Evolutionary conservation across 2,113 vertebrate species (phyloP).

Genomic region (Urocolius indicus): DNA sequence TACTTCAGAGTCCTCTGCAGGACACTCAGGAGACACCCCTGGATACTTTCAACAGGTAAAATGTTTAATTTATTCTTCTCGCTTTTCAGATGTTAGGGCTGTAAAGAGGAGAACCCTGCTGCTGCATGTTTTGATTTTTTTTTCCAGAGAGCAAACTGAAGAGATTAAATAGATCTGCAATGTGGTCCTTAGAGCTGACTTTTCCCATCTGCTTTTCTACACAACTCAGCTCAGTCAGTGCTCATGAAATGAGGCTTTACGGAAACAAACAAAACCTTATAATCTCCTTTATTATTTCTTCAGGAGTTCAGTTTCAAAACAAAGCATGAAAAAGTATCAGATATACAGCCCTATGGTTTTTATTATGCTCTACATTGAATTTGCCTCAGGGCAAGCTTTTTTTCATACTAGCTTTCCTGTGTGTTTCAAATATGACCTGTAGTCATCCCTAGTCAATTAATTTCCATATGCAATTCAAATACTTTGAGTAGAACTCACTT

Average conservation of each 20-base stretch:
- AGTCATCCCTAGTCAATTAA: not conserved
- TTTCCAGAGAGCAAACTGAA: not conserved
- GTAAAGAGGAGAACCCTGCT: not conserved
- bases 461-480: not conserved
- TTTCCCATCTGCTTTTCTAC: not conserved
- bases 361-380: not conserved
- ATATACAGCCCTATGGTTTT: not conserved
- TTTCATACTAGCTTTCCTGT: not conserved
- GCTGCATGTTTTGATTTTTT: not conserved
- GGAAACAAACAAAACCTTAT: not conserved
- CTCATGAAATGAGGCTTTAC: not conserved
- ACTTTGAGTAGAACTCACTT: not conserved
- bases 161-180: not conserved
- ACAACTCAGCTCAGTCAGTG: not conserved
- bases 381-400: not conserved
- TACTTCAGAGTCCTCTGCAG: not conserved
- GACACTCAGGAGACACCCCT: not conserved
- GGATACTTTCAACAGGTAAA: not conserved
- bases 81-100: not conserved
- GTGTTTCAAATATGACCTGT: accelerated
- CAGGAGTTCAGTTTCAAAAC: not conserved
- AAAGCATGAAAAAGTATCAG: not conserved
- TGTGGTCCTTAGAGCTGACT: not conserved
- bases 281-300: not conserved
- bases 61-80: not conserved